Evolutionary conservation across 2,113 vertebrate species (phyloP), one percentile per base, ranked within the genome.

Genomic region (Bambusicola thoracicus): DNA sequence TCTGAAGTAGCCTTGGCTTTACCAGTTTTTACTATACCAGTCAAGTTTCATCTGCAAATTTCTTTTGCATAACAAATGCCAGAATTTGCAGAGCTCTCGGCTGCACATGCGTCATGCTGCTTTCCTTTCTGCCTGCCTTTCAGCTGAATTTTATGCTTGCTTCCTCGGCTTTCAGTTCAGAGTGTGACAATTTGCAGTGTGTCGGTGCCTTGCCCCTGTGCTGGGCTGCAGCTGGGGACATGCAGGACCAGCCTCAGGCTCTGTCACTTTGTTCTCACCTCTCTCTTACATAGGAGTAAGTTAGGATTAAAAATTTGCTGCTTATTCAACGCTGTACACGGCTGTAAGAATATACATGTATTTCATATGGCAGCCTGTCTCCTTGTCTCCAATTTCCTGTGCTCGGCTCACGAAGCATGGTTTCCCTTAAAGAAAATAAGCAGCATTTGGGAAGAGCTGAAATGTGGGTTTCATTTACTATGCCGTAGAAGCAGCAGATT

Each of bases 21-120:
- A 29, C 41, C 34, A 41, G 40, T 22, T 14, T 43, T 30, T 63
- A 30, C 41, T 43, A 32, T 63, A 20, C 11, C 68, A 46, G 72
- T 16, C 53, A 29, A 41, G 38, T 67, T 72, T 82, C 73, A 36
- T 6, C 86, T 40, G 3, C 32, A 55, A 25, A 84, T 63, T 29
- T 32, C 22, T 36, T 61, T 68, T 49, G 62, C 7, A 0, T 43
- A 36, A 46, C 21, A 41, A 55, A 38, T 24, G 41, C 51, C 65
- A 69, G 55, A 21, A 61, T 56, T 69, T 30, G 36, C 55, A 20
- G 36, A 13, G 48, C 27, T 14, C 46, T 25, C 63, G 51, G 2
- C 56, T 21, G 49, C 56, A 18, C 1, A 0, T 40, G 21, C 25
- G 17, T 55, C 25, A 2, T 0, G 7, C 49, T 32, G 4, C 17